These are phyloP conservation scores for Sebastes cheni DNA, from an alignment of 2,797 vertebrate species.

Conservation along the genomic window DNA sequence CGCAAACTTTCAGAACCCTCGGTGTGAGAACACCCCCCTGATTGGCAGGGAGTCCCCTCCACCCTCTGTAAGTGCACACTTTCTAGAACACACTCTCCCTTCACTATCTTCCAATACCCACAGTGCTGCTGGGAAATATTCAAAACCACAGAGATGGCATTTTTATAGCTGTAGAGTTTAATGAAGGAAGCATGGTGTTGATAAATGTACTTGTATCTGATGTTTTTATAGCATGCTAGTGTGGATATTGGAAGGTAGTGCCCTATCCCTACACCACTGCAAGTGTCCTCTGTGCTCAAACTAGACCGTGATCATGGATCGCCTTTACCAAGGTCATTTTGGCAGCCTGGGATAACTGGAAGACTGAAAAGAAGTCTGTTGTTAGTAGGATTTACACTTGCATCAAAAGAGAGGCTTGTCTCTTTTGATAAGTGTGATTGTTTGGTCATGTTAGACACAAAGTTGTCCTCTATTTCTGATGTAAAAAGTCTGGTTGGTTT, in stretches of 20 bases:
- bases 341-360: slow-evolving; percentile 75
- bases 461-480: slow-evolving; percentile 79
- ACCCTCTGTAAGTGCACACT: slow-evolving; percentile 96
- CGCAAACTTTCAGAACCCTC: slow-evolving; percentile 99
- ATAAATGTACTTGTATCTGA: neutral
- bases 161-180: neutral
- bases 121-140: slow-evolving; percentile 45
- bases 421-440: slow-evolving; percentile 25
- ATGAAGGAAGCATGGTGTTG: neutral
- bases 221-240: slow-evolving; percentile 21
- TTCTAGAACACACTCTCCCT: slow-evolving; percentile 79
- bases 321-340: slow-evolving; percentile 75
- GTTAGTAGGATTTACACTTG: slow-evolving; percentile 32
- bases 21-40: slow-evolving; percentile 99
- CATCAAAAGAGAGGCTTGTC: slow-evolving; percentile 40
- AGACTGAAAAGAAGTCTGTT: slow-evolving; percentile 34
- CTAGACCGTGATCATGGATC: slow-evolving; percentile 55
- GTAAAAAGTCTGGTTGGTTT: slow-evolving; percentile 63
- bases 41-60: slow-evolving; percentile 99
- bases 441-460: slow-evolving; percentile 35
- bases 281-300: slow-evolving; percentile 68
- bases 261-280: slow-evolving; percentile 64
- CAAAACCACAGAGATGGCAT: neutral
- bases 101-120: slow-evolving; percentile 75
- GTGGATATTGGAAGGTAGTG: slow-evolving; percentile 77